Evolutionary conservation across 1,140 invertebrate species (phyloP), one percentile per base, ranked within the genome.

Genomic region (Pseudomyrmex dendroicus): DNA sequence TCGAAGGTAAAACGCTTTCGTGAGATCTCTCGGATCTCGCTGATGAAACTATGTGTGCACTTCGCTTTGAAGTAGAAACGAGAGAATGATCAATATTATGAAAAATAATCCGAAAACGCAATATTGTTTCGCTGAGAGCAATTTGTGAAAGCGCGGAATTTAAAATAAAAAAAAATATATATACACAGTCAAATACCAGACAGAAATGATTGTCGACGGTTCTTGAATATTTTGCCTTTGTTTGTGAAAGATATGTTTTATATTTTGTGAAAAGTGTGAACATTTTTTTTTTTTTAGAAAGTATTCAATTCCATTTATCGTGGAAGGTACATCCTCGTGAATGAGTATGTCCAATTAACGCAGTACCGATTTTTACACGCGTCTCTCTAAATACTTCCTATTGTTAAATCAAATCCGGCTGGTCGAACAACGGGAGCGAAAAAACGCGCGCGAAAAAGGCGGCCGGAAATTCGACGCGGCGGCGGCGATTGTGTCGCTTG

Each of bases 391-490:
- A 72, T 50, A 15, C 44, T 80, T 80, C 20, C 66, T 72, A 80
- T 80, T 80, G 76, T 80, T 48, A 70, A 72, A 80, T 48, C 35
- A 15, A 78, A 70, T 70, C 15, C 76, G 66, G 66, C 66, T 72
- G 20, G 54, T 7, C 54, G 56, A 70, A 70, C 66, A 72, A 80
- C 46, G 54, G 54, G 54, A 70, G 54, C 54, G 13, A 77, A 77
- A 73, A 77, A 66, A 46, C 54, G 52, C 63, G 35, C 63, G 63
- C 52, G 54, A 70, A 59, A 59, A 22, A 17, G 20, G 10, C 44
- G 46, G 48, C 76, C 76, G 76, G 76, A 80, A 80, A 80, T 70
- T 35, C 66, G 22, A 59, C 66, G 76, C 56, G 66, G 20, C 54
- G 64, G 50, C 50, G 35, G 35, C 35, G 35, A 35, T 35, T 35